phyloP scores from a whole-genome alignment of 2,888 invertebrate species.

The Hypomecis punctinalis region DNA sequence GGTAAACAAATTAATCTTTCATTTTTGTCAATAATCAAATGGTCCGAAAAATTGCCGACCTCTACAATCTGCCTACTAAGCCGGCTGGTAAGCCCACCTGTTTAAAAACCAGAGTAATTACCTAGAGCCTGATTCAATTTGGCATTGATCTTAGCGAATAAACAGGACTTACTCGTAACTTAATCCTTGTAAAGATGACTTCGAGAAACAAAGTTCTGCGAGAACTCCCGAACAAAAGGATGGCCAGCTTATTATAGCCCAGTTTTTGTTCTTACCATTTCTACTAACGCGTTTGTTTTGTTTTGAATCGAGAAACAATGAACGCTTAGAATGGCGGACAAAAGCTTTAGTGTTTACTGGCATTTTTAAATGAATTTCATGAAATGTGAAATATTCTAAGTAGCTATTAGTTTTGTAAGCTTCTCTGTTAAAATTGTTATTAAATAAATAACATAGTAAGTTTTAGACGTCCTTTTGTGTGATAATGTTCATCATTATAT shows the following conservation, averaged over 20 bases:
- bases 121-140: constrained; percentile 9
- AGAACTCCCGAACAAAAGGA: constrained; percentile 59
- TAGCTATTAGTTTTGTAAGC: not conserved
- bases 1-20: too few relatives aligned
- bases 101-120: not conserved
- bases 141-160: constrained; percentile 15
- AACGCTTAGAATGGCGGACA: constrained; percentile 27
- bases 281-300: constrained; percentile 55
- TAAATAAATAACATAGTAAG: too few relatives aligned
- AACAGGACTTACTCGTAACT: constrained; percentile 46
- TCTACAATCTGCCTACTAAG: too few relatives aligned
- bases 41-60: too few relatives aligned
- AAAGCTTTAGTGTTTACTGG: constrained; percentile 27
- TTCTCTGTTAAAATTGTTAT: not conserved
- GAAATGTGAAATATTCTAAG: constrained; percentile 5
- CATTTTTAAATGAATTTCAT: constrained; percentile 28
- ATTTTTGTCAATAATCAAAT: too few relatives aligned
- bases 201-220: constrained; percentile 52
- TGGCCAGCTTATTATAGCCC: constrained; percentile 51
- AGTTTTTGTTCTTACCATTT: constrained; percentile 60
- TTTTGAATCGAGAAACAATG: constrained; percentile 53
- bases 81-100: not conserved
- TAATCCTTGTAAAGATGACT: constrained; percentile 60
- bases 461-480: too few relatives aligned
- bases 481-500: too few relatives aligned